Conservation (phyloP, 2,888 invertebrate genomes). For the Lepidonotus clava region DNA sequence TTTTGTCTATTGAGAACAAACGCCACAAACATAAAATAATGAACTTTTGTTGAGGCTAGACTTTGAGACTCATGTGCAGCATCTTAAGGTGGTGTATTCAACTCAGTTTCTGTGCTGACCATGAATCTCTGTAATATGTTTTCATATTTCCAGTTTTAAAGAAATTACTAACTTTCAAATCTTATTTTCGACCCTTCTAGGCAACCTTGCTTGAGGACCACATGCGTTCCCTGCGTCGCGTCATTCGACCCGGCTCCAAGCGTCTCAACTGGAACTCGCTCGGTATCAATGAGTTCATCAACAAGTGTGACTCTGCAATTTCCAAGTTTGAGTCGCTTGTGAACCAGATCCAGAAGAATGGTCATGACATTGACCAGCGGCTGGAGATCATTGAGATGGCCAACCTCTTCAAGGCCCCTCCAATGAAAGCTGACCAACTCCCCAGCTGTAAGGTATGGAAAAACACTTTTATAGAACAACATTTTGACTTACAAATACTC, state of each 20-base stretch:
- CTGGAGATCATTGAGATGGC: constrained; percentile 77
- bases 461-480: too few relatives aligned
- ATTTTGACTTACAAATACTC: too few relatives aligned
- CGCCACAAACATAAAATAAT: too few relatives aligned
- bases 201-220: constrained; percentile 77
- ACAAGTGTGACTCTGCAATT: constrained; percentile 82
- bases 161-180: too few relatives aligned
- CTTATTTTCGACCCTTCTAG: too few relatives aligned
- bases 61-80: too few relatives aligned
- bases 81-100: too few relatives aligned
- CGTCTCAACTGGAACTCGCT: constrained; percentile 93
- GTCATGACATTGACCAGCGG: constrained; percentile 79
- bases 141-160: too few relatives aligned
- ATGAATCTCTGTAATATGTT: too few relatives aligned
- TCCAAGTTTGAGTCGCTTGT: constrained; percentile 81
- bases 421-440: constrained; percentile 73
- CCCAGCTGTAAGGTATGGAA: constrained; percentile 78
- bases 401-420: constrained; percentile 78
- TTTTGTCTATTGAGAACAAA: too few relatives aligned
- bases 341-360: constrained; percentile 81
- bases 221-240: constrained; percentile 76
- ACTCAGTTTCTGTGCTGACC: too few relatives aligned
- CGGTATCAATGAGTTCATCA: constrained; percentile 88
- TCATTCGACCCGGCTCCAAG: constrained; percentile 87
- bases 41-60: too few relatives aligned